Percentiles rank a stretch among this genome's conserved stretches.
phyloP scores from a whole-genome alignment of 92 coral and sea anemone genomes.

The Metridium senile region DNA sequence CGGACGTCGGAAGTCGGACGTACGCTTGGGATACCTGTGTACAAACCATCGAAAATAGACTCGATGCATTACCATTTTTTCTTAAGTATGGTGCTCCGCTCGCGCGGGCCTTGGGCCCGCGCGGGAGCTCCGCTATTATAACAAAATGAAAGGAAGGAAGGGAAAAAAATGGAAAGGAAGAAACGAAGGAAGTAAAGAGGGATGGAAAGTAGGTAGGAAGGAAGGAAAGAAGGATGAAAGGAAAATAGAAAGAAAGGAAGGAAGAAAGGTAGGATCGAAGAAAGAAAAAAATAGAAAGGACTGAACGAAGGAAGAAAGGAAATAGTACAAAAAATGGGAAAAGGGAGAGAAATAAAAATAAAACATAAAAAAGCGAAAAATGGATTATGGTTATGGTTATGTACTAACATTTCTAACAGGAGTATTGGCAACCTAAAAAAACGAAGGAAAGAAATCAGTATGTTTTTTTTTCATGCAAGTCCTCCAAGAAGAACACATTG shows the following conservation, averaged over 20 bases:
- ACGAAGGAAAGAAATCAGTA: not conserved
- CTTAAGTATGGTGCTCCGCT: no score
- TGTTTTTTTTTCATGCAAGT: no score
- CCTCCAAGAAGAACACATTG: no score
- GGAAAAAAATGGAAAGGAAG: not conserved
- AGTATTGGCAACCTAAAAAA: constrained; percentile 59
- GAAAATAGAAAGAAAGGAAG: not conserved
- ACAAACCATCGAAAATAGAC: no score
- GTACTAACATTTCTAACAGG: constrained; percentile 63
- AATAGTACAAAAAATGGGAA: not conserved
- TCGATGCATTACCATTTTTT: no score
- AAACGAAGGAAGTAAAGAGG: not conserved
- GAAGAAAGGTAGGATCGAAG: not conserved
- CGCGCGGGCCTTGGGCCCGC: no score
- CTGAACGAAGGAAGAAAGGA: not conserved
- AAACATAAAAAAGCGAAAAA: not conserved
- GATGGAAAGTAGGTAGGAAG: not conserved
- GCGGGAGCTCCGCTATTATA: no score
- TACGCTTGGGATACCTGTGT: no score
- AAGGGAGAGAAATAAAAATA: not conserved
- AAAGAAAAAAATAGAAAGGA: not conserved
- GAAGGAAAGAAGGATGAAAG: not conserved
- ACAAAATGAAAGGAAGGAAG: not conserved
- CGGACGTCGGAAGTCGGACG: no score
- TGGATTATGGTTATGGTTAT: not conserved